phyloP scores from a whole-genome alignment of 2,113 vertebrate genomes.

The Choloepus hoffmanni region DNA sequence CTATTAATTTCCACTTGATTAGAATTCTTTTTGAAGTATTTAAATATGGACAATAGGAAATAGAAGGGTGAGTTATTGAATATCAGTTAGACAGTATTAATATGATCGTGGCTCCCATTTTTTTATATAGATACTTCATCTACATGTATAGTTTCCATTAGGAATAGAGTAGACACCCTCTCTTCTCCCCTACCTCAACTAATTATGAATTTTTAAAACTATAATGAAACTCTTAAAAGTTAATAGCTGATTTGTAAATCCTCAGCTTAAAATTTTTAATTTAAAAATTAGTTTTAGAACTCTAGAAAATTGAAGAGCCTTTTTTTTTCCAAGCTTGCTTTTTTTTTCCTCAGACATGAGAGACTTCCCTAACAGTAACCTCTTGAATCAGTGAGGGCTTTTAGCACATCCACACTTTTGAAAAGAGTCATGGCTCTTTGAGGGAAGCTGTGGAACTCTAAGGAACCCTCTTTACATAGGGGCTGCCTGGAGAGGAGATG shows the following conservation, averaged over 20 bases:
- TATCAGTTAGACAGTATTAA: slow-evolving; percentile 99
- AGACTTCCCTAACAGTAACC: slow-evolving; percentile 71
- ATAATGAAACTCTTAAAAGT: slow-evolving; percentile 90
- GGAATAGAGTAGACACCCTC: slow-evolving; percentile 88
- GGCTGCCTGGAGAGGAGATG: background rate
- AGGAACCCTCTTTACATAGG: slow-evolving; percentile 32
- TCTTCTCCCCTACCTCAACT: slow-evolving; percentile 89
- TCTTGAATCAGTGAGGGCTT: slow-evolving; percentile 65
- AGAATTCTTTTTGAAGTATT: slow-evolving; percentile 99
- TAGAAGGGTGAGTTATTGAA: slow-evolving; percentile 99
- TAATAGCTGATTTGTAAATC: slow-evolving; percentile 90
- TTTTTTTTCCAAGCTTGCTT: background rate
- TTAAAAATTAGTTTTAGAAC: slow-evolving; percentile 86
- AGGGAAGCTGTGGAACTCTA: slow-evolving; percentile 57
- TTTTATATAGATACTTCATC: slow-evolving; percentile 90
- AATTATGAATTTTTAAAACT: slow-evolving; percentile 88
- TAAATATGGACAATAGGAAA: slow-evolving; percentile 98
- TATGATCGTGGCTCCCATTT: slow-evolving; percentile 93
- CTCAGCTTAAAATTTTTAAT: slow-evolving; percentile 88
- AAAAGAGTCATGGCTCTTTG: background rate
- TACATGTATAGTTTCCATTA: slow-evolving; percentile 90
- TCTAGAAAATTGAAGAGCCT: slow-evolving; percentile 81
- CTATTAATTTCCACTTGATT: slow-evolving; percentile 99
- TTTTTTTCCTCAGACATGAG: slow-evolving; percentile 51
- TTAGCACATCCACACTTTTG: background rate